Conservation (phyloP, 2,797 vertebrate species). For the Diplodus puntazzo region DNA sequence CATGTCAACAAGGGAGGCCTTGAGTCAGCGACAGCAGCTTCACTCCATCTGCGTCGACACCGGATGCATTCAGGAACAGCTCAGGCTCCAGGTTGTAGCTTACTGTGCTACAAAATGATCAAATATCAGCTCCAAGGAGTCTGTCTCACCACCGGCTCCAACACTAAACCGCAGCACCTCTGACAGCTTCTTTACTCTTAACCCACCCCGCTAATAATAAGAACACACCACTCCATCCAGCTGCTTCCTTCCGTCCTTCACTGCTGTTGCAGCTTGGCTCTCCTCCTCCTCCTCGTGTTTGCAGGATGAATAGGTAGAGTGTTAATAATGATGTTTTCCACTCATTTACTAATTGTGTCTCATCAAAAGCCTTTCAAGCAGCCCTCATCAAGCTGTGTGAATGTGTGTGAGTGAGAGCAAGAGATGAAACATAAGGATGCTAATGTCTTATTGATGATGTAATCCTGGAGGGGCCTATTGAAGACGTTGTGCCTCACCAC, state of each 20-base stretch:
- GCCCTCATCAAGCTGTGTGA: slow-evolving; percentile 71
- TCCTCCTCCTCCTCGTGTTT: slow-evolving; percentile 5
- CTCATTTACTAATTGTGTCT: slow-evolving; percentile 41
- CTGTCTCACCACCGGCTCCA: neutral
- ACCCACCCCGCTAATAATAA: neutral
- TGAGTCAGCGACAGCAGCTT: too few species aligned
- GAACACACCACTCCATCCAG: neutral
- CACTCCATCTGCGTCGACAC: too few species aligned
- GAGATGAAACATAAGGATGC: slow-evolving; percentile 71
- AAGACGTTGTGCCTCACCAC: slow-evolving; percentile 62
- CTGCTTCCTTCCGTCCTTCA: slow-evolving; percentile 18
- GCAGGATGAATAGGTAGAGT: slow-evolving; percentile 10
- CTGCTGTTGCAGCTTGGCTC: neutral
- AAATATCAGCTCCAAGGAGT: neutral
- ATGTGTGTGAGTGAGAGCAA: slow-evolving; percentile 26
- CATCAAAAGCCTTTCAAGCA: slow-evolving; percentile 23
- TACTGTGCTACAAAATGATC: too few species aligned
- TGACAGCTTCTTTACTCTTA: neutral
- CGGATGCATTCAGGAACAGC: too few species aligned
- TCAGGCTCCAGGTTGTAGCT: too few species aligned
- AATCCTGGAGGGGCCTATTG: slow-evolving; percentile 78
- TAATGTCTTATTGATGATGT: slow-evolving; percentile 82
- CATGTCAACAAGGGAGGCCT: too few species aligned
- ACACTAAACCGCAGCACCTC: neutral
- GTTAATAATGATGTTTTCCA: slow-evolving; percentile 37